phyloP scores from a whole-genome alignment of 2,113 vertebrate species.

The Urocynchramus pylzowi region DNA sequence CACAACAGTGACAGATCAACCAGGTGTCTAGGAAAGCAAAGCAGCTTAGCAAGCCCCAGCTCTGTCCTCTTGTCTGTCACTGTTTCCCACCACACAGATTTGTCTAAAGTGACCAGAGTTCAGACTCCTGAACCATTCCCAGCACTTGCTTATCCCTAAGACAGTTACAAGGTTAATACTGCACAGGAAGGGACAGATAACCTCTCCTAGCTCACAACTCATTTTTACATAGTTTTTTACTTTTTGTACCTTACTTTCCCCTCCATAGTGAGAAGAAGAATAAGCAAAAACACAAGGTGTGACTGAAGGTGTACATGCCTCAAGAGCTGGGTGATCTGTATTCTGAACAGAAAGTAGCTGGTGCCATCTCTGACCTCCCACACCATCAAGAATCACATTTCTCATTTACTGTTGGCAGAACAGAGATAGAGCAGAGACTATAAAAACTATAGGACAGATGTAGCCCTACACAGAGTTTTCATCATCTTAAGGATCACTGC shows the following conservation, averaged over 20 bases:
- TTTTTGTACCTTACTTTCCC: not conserved
- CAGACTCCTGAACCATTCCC: not conserved
- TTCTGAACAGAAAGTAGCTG: not conserved
- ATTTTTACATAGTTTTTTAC: not conserved
- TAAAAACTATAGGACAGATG: not conserved
- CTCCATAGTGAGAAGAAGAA: not conserved
- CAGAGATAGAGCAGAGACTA: not conserved
- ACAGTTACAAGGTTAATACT: conserved; percentile 10
- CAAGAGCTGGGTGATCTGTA: not conserved
- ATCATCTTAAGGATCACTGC: not conserved
- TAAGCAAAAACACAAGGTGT: not conserved
- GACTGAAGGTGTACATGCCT: not conserved
- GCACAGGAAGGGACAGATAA: not conserved
- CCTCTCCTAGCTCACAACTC: not conserved
- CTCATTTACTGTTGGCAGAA: not conserved
- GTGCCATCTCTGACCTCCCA: not conserved
- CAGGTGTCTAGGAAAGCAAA: not conserved
- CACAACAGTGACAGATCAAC: not conserved
- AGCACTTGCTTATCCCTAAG: not conserved
- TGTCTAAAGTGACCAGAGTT: conserved; percentile 13
- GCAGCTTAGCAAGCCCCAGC: not conserved
- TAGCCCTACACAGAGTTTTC: fast-evolving
- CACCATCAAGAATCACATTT: not conserved
- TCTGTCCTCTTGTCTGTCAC: not conserved
- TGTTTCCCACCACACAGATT: not conserved